phyloP scores from a whole-genome alignment of 1,140 invertebrate species.

The Anthonomus grandis region DNA sequence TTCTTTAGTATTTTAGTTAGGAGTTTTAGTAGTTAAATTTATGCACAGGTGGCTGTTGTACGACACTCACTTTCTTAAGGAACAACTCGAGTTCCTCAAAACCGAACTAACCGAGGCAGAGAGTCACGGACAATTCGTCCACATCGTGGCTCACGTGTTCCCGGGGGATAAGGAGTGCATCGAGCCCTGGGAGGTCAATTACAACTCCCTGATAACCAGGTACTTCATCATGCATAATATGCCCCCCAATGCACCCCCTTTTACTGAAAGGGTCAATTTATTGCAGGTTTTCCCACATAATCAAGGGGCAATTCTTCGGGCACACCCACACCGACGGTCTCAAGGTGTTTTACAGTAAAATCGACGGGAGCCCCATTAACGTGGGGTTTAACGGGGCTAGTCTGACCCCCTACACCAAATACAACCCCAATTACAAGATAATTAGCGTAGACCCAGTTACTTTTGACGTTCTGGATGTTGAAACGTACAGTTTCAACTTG shows the following conservation, averaged over 20 bases:
- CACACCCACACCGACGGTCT: conserved; percentile 77
- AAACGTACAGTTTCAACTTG: conserved; percentile 63
- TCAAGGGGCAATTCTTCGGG: conserved; percentile 75
- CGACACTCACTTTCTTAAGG: conserved; percentile 57
- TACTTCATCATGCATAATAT: conserved; percentile 24
- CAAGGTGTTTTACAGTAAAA: conserved; percentile 61
- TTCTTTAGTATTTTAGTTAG: too few species aligned
- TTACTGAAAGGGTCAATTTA: too few species aligned
- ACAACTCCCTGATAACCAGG: conserved; percentile 57
- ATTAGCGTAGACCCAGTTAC: conserved; percentile 61
- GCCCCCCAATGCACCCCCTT: not conserved
- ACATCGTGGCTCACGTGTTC: conserved; percentile 80
- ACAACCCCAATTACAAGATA: conserved; percentile 80
- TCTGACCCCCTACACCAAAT: conserved; percentile 61
- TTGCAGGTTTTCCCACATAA: conserved; percentile 55
- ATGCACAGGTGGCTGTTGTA: conserved; percentile 63
- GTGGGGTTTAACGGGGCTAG: conserved; percentile 77
- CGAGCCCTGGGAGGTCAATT: conserved; percentile 63
- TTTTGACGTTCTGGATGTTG: conserved; percentile 57
- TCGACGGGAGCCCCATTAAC: conserved; percentile 46
- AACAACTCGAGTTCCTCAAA: conserved; percentile 73
- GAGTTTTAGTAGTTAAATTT: too few species aligned
- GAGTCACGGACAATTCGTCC: conserved; percentile 65
- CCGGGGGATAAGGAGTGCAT: conserved; percentile 67
- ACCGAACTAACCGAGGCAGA: conserved; percentile 67